These are phyloP conservation scores for Lapara coniferarum DNA, from an alignment of 2,888 invertebrate species.

Conservation along the genomic window DNA sequence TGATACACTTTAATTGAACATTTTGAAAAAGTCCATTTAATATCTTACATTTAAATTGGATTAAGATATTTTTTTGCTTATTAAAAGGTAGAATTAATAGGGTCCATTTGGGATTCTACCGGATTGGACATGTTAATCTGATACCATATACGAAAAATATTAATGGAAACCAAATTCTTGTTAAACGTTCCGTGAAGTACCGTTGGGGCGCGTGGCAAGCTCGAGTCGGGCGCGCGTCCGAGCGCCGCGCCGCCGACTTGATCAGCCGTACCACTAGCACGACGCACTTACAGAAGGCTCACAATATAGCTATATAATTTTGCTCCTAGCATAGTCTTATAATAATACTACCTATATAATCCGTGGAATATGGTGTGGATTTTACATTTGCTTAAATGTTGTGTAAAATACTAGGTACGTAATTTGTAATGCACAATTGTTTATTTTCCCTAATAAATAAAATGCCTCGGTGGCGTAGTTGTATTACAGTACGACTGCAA, in stretches of 20 bases:
- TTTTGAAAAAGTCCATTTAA: constrained; percentile 4
- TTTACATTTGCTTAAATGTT: no score
- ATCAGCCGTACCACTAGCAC: constrained; percentile 24
- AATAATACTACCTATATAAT: no score
- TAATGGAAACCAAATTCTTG: constrained; percentile 64
- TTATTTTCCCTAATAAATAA: no score
- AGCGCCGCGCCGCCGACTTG: constrained; percentile 14
- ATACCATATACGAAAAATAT: constrained; percentile 67
- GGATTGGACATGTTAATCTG: constrained; percentile 54
- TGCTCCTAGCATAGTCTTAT: no score
- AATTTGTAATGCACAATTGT: no score
- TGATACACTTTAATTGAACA: not conserved
- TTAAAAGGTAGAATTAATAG: constrained; percentile 26
- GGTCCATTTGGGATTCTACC: constrained; percentile 28
- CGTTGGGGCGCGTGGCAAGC: constrained; percentile 72
- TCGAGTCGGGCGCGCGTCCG: constrained; percentile 47
- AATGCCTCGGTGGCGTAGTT: no score
- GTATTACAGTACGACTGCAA: no score
- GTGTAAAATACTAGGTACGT: no score
- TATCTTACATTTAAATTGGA: constrained; percentile 7
- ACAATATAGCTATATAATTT: no score
- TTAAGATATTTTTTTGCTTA: constrained; percentile 18
- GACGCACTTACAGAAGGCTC: constrained; percentile 17
- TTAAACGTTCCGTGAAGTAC: constrained; percentile 61
- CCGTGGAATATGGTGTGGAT: no score